Percentiles rank a stretch among this genome's conserved stretches.
These are phyloP conservation scores for Gymnoscopelus microlampas DNA, from an alignment of 2,797 vertebrate genomes.

Conservation along the genomic window DNA sequence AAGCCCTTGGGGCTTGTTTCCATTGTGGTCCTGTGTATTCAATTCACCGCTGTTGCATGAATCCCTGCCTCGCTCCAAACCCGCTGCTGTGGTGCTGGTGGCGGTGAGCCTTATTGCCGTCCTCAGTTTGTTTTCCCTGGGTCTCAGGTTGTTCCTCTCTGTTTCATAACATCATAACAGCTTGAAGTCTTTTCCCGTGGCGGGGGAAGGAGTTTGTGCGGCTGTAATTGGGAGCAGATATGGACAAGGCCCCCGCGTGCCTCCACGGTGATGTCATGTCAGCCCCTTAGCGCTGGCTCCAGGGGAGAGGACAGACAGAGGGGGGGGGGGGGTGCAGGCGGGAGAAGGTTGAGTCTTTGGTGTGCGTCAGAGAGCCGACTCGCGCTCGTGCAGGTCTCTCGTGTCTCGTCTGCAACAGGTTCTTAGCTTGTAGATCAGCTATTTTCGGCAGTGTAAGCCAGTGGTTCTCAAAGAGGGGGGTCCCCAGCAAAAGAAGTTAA, in stretches of 20 bases:
- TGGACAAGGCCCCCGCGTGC: slow-evolving; percentile 75
- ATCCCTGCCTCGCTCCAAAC: too few relatives aligned
- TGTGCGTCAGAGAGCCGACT: slow-evolving; percentile 57
- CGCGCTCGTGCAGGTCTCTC: slow-evolving; percentile 31
- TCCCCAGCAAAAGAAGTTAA: too few relatives aligned
- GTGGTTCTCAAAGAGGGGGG: too few relatives aligned
- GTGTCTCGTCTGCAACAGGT: too few relatives aligned
- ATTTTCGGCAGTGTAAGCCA: too few relatives aligned
- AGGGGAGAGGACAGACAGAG: slow-evolving; percentile 57
- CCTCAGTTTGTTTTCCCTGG: slow-evolving; percentile 60
- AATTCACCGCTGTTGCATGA: too few relatives aligned
- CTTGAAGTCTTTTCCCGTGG: slow-evolving; percentile 63
- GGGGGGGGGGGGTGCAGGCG: background rate
- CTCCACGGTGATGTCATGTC: slow-evolving; percentile 81
- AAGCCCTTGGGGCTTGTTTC: too few relatives aligned
- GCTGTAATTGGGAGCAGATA: slow-evolving; percentile 83
- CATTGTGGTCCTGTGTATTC: too few relatives aligned
- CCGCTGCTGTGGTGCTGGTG: background rate
- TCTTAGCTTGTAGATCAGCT: too few relatives aligned
- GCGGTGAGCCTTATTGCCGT: slow-evolving; percentile 20
- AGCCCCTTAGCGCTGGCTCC: slow-evolving; percentile 36
- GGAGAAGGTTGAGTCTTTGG: slow-evolving; percentile 33
- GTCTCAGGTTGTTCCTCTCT: slow-evolving; percentile 70
- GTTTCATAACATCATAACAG: slow-evolving; percentile 66
- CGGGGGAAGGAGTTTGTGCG: slow-evolving; percentile 49